Evolutionary conservation across 2,113 vertebrate genomes (phyloP), one percentile per base, ranked within the genome.

Genomic region (Synodontis membranacea): DNA sequence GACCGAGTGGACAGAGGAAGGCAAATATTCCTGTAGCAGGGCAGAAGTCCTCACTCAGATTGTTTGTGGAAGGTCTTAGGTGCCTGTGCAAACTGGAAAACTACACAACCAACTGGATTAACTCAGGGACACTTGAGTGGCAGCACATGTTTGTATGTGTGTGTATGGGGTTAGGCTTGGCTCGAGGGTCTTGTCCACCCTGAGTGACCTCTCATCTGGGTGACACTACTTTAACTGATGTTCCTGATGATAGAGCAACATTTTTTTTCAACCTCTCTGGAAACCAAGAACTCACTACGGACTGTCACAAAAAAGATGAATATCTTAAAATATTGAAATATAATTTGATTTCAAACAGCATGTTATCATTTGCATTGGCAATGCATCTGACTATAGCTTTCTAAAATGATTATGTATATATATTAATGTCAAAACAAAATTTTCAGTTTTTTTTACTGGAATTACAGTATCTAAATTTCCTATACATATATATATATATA

Each of bases 41-140:
- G 90, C 92, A 93, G 93, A 94, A 92, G 92, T 91, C 87, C 80
- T 88, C 92, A 91, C 91, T 89, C 86, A 52, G 85, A 79, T 84
- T 95, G 95, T 95, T 95, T 95, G 94, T 91, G 89, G 92, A 94
- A 94, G 93, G 93, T 94, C 94, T 95, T 93, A 95, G 93, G 90
- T 76, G 91, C 84, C 88, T 91, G 84, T 92, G 91, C 91, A 92
- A 92, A 94, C 92, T 93, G 90, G 88, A 91, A 91, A 93, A 92
- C 91, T 91, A 85, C 91, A 93, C 93, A 89, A 93, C 90, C 92
- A 91, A 79, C 92, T 78, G 93, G 94, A 93, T 95, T 93, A 95
- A 83, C 66, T 72, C 70, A 93, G 93, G 91, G 91, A 93, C 91
- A 92, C 92, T 93, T 84, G 84, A 91, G 92, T 88, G 90, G 42